phyloP scores from a whole-genome alignment of 2,797 vertebrate genomes.

The Hafferia zeledoni region DNA sequence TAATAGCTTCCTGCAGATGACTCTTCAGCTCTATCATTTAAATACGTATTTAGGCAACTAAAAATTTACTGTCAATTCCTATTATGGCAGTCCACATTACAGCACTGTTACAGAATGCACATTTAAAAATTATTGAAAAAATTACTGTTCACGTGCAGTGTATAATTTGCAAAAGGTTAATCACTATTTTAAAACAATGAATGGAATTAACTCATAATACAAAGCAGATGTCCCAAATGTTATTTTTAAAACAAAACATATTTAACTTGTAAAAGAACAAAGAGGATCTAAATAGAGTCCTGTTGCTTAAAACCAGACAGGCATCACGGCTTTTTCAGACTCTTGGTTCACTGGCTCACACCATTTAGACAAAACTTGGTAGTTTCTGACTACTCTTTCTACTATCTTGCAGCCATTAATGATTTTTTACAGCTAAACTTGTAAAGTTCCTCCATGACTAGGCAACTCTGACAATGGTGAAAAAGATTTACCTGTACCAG shows the following conservation, averaged over 20 bases:
- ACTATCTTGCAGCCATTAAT: conserved; percentile 24
- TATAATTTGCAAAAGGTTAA: conserved; percentile 62
- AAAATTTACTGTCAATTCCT: conserved; percentile 67
- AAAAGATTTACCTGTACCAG: conserved; percentile 48
- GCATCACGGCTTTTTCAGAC: not conserved
- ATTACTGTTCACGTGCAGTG: conserved; percentile 46
- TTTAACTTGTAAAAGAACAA: conserved; percentile 56
- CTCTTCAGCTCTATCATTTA: conserved; percentile 44
- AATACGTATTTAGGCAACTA: conserved; percentile 53
- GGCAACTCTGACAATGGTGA: not conserved
- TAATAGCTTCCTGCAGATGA: conserved; percentile 60
- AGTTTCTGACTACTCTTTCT: conserved; percentile 10
- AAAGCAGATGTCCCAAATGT: conserved; percentile 45
- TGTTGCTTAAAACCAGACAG: conserved; percentile 23
- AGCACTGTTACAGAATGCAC: conserved; percentile 49
- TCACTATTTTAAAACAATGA: conserved; percentile 64
- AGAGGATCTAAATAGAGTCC: not conserved
- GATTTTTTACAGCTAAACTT: conserved; percentile 17
- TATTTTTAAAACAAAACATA: conserved; percentile 62
- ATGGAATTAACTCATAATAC: conserved; percentile 55
- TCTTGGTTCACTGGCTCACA: not conserved
- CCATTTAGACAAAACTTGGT: conserved; percentile 4
- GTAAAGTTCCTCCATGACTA: not conserved
- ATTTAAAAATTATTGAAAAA: conserved; percentile 64
- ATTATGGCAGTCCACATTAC: conserved; percentile 60